Percentiles rank a stretch among this genome's conserved stretches.
Conservation (phyloP, 2,797 vertebrate species). For the Coranthus polyacanthus region DNA sequence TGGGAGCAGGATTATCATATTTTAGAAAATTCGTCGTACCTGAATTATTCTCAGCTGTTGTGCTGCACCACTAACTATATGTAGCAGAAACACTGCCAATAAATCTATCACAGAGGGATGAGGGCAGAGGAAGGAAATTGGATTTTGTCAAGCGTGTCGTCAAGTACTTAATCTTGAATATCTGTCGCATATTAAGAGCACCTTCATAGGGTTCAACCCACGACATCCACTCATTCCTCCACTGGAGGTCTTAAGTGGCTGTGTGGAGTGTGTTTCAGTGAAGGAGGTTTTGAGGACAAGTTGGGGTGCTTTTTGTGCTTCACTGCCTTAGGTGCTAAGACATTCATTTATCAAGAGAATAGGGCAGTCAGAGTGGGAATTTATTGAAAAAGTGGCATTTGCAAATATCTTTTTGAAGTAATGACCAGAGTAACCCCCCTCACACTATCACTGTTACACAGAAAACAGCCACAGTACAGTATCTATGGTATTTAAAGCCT, state of each 20-base stretch:
- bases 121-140: slow-evolving; percentile 82
- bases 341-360: slow-evolving; percentile 41
- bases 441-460: too few relatives aligned
- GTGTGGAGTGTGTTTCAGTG: slow-evolving; percentile 55
- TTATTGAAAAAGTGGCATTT: slow-evolving; percentile 19
- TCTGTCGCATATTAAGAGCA: slow-evolving; percentile 81
- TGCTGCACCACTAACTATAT: slow-evolving; percentile 51
- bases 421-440: neutral
- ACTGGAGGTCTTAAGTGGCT: slow-evolving; percentile 59
- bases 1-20: slow-evolving; percentile 54
- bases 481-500: too few relatives aligned
- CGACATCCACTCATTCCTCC: slow-evolving; percentile 47
- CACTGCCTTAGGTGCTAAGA: slow-evolving; percentile 30
- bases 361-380: slow-evolving; percentile 13
- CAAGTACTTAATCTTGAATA: slow-evolving; percentile 86
- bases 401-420: slow-evolving; percentile 19
- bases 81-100: slow-evolving; percentile 76
- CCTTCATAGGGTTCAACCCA: slow-evolving; percentile 58
- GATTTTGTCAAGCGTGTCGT: slow-evolving; percentile 84
- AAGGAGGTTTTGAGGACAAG: slow-evolving; percentile 48
- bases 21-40: slow-evolving; percentile 60
- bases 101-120: slow-evolving; percentile 71
- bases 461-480: too few relatives aligned
- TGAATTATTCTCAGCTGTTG: slow-evolving; percentile 53
- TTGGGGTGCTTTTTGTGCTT: slow-evolving; percentile 47